These are phyloP conservation scores for Epirrhoe tristata DNA, from an alignment of 2,888 invertebrate species.

Conservation along the genomic window DNA sequence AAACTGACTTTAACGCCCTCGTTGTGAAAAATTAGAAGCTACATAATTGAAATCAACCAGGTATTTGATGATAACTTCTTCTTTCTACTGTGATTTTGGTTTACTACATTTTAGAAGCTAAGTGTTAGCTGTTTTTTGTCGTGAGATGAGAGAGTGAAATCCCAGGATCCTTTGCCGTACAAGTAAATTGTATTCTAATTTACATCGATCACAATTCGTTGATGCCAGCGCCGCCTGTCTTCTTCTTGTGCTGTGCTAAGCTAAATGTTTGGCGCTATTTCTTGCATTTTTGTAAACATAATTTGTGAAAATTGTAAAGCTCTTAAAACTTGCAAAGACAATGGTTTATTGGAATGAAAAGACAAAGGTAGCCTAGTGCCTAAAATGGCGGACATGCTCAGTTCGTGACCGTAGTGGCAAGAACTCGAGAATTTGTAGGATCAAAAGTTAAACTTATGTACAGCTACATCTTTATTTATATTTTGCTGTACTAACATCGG, in stretches of 20 bases:
- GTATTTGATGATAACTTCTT: conserved; percentile 37
- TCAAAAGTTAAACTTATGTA: neutral
- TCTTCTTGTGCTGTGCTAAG: conserved; percentile 22
- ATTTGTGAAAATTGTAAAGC: neutral
- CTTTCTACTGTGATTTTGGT: conserved; percentile 1
- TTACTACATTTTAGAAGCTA: neutral
- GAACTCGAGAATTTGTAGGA: neutral
- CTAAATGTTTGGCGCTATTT: conserved; percentile 27
- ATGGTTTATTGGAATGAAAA: conserved; percentile 2
- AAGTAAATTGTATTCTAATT: conserved; percentile 37
- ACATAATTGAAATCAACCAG: conserved; percentile 40
- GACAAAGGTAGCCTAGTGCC: conserved; percentile 42
- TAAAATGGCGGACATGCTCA: conserved; percentile 50
- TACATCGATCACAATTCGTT: conserved; percentile 49
- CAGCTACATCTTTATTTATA: too few relatives aligned
- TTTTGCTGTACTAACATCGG: too few relatives aligned
- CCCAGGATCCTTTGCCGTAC: conserved; percentile 25
- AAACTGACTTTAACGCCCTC: conserved; percentile 76
- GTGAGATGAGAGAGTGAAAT: conserved; percentile 38
- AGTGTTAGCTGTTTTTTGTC: neutral
- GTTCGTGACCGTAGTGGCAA: conserved; percentile 9
- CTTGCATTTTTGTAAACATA: conserved; percentile 7
- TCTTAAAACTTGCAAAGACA: neutral
- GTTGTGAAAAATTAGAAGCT: conserved; percentile 72
- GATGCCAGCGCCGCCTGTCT: conserved; percentile 79